Percentiles rank a stretch among this genome's conserved stretches.
Evolutionary conservation across 2,113 vertebrate species (phyloP).

Genomic region (Chaetops frenatus): DNA sequence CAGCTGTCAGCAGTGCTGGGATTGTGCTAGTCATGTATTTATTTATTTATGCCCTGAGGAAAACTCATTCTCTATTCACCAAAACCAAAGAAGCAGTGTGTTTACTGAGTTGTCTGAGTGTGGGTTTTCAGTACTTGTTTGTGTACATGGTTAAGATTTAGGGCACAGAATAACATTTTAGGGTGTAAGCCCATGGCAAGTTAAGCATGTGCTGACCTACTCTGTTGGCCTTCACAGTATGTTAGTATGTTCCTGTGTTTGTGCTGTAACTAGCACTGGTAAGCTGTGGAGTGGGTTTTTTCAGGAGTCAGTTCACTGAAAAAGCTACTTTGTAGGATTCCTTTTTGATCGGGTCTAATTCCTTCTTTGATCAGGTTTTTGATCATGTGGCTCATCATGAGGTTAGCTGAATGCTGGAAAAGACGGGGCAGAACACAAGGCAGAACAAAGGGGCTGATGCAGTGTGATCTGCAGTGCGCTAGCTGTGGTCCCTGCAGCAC

Average conservation of each 20-base stretch:
- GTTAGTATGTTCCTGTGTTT: background rate
- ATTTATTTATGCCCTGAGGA: background rate
- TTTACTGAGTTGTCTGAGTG: background rate
- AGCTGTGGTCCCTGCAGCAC: too few species aligned
- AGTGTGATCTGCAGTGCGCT: background rate
- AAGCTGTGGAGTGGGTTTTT: background rate
- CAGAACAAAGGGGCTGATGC: background rate
- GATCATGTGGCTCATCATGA: background rate
- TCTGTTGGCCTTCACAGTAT: background rate
- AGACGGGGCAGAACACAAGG: background rate
- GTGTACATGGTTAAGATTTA: background rate
- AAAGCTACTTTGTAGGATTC: background rate
- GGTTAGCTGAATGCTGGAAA: background rate
- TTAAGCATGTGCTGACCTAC: background rate
- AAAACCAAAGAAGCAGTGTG: background rate
- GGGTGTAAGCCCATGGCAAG: background rate
- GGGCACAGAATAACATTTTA: background rate
- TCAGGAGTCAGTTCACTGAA: background rate
- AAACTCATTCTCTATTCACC: background rate
- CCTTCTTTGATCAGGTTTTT: too few species aligned
- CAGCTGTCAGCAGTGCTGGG: background rate
- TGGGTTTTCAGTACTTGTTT: background rate
- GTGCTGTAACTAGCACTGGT: background rate
- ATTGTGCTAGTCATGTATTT: background rate
- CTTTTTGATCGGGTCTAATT: background rate